Percentiles rank a stretch among this genome's conserved stretches.
Evolutionary conservation across 1,140 invertebrate genomes (phyloP).

Genomic region (Drosophila subobscura): DNA sequence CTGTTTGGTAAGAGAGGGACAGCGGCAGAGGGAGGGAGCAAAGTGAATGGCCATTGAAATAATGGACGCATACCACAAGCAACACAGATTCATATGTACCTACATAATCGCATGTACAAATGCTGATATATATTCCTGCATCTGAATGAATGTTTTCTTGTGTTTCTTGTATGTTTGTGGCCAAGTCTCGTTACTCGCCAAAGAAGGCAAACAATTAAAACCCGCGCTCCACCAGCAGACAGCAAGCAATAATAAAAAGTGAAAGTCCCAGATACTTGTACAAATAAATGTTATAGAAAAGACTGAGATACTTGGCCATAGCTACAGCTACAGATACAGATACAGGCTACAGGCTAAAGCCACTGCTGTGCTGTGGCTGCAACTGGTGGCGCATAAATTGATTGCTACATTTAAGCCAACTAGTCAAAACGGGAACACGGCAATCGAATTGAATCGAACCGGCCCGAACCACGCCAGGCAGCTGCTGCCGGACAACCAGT

Average conservation of each 20-base stretch:
- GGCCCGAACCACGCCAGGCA: slow-evolving; percentile 48
- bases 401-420: slow-evolving; percentile 70
- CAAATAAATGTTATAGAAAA: slow-evolving; percentile 58
- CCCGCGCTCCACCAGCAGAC: slow-evolving; percentile 21
- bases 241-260: slow-evolving; percentile 58
- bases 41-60: slow-evolving; percentile 43
- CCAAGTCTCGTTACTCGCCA: slow-evolving; percentile 22
- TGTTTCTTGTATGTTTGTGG: slow-evolving; percentile 5
- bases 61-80: slow-evolving; percentile 13
- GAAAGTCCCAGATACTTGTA: slow-evolving; percentile 65
- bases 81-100: slow-evolving; percentile 5
- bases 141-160: slow-evolving; percentile 15
- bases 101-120: not conserved
- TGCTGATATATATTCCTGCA: slow-evolving; percentile 7
- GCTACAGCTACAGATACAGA: slow-evolving; percentile 14
- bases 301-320: slow-evolving; percentile 39
- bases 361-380: slow-evolving; percentile 9
- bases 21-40: not conserved
- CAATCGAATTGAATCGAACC: slow-evolving; percentile 30
- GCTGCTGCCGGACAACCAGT: slow-evolving; percentile 59
- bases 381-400: slow-evolving; percentile 57
- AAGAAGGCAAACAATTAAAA: slow-evolving; percentile 61
- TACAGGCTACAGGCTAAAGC: slow-evolving; percentile 8
- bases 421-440: slow-evolving; percentile 69
- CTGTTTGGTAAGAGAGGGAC: not conserved